phyloP scores from a whole-genome alignment of 2,113 vertebrate species.

The Pyrgilauda ruficollis region DNA sequence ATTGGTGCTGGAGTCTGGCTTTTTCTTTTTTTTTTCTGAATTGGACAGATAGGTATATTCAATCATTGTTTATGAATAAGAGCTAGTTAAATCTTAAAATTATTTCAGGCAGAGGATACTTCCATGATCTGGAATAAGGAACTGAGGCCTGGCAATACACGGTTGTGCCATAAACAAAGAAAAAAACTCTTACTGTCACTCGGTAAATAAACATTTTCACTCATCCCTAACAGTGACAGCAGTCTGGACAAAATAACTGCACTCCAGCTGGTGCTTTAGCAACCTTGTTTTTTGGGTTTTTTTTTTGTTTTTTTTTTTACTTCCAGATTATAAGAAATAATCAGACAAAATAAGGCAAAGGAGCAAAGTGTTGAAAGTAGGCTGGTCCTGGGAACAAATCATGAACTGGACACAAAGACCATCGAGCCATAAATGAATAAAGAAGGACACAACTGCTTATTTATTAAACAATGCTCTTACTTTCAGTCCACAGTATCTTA shows the following conservation, averaged over 20 bases:
- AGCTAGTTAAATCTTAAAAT: background rate
- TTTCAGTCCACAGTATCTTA: background rate
- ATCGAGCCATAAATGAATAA: background rate
- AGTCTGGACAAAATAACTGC: background rate
- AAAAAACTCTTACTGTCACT: background rate
- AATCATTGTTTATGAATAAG: background rate
- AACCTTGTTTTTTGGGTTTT: too few species aligned
- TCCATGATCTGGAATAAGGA: background rate
- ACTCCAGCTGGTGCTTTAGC: background rate
- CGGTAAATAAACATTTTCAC: background rate
- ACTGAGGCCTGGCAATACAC: accelerated
- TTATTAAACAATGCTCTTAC: background rate
- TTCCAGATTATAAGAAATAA: background rate
- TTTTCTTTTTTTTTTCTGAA: background rate
- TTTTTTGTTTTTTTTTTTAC: background rate
- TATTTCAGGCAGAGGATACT: background rate
- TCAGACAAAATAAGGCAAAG: background rate
- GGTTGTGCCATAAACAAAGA: background rate
- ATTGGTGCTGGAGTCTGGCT: background rate
- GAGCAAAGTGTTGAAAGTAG: background rate
- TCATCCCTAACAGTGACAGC: background rate
- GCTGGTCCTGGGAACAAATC: background rate
- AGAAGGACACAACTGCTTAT: background rate
- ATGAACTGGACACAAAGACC: background rate
- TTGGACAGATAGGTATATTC: background rate